Base-by-base conservation (phyloP, 2,888 invertebrate genomes). In the Synergus umbraculus region DNA sequence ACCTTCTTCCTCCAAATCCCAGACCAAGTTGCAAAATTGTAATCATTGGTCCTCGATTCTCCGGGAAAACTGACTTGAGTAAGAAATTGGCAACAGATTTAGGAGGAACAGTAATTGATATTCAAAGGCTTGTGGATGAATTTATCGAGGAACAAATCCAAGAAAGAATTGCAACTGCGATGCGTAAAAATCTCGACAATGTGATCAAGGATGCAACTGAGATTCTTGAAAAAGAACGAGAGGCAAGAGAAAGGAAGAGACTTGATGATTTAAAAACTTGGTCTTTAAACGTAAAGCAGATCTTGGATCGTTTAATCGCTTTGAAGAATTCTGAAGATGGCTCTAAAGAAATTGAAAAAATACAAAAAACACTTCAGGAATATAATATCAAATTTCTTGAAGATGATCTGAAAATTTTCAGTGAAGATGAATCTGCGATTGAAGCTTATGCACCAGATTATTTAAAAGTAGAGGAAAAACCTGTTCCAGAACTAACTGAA, bases 11-110 rank as follows among this genome's bases (percentile, higher is more conserved):
- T 8, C 92, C 94, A 60, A 93, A 93, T 91, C 94, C 95, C 18
- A 93, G 93, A 87, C 93, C 94, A 9, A 93, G 93, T 54, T 94
- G 95, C 85, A 94, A 94, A 89, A 90, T 95, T 60, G 93, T 94
- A 76, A 92, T 96, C 63, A 92, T 94, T 78, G 96, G 96, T 2
- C 95, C 95, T 5, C 93, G 92, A 83, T 92, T 90, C 73, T 93
- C 94, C 15, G 95, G 95, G 1, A 95, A 95, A 92, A 93, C 94
- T 2, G 93, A 94, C 85, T 88, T 95, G 54, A 92, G 95, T 1
- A 89, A 93, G 80, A 93, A 94, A 85, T 90, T 95, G 15, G 93
- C 93, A 0, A 93, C 93, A 89, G 82, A 94, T 77, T 93, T 94
- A 84, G 92, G 93, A 82, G 92, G 93, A 0, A 91, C 92, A 49